phyloP scores from a whole-genome alignment of 2,113 vertebrate genomes.

The Zosterops japonicus region DNA sequence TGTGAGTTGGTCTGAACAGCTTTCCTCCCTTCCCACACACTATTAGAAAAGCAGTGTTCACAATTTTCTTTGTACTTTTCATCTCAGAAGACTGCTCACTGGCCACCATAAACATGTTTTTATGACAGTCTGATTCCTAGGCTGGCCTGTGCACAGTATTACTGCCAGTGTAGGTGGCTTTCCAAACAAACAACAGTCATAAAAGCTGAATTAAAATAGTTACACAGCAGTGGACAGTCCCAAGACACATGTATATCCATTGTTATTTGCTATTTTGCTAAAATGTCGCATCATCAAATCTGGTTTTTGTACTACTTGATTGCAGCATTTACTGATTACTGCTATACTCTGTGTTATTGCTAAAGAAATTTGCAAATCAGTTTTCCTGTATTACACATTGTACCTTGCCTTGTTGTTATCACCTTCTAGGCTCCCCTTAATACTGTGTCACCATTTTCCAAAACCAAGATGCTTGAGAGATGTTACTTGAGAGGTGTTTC shows the following conservation, averaged over 20 bases:
- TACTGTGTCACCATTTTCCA: not conserved
- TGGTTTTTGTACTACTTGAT: not conserved
- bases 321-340: not conserved
- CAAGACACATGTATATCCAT: not conserved
- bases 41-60: not conserved
- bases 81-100: not conserved
- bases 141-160: not conserved
- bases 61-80: not conserved
- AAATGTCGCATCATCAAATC: not conserved
- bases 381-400: not conserved
- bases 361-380: not conserved
- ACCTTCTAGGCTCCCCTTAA: not conserved
- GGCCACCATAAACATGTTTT: not conserved
- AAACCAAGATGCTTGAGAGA: not conserved
- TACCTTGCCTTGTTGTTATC: not conserved
- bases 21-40: not conserved
- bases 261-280: not conserved
- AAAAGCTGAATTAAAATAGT: not conserved
- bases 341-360: not conserved
- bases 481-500: not conserved
- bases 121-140: not conserved
- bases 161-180: not conserved
- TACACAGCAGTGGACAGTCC: not conserved
- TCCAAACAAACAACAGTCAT: not conserved
- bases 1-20: not conserved